A percentile compares a stretch with the other conserved stretches of the same genome.
These are phyloP conservation scores for Seriola quinqueradiata DNA, from an alignment of 2,113 vertebrate species.

Conservation along the genomic window DNA sequence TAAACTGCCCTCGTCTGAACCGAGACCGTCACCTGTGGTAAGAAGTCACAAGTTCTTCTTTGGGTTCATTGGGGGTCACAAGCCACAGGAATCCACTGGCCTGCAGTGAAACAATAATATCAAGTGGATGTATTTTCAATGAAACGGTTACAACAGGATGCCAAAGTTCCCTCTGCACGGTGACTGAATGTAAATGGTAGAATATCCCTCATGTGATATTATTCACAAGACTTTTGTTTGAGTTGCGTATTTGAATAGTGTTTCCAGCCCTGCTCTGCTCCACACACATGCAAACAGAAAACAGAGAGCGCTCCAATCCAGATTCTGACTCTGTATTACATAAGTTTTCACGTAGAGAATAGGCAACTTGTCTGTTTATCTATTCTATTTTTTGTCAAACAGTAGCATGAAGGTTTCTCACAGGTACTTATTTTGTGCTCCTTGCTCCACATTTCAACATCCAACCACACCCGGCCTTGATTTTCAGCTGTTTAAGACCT, in stretches of 20 bases:
- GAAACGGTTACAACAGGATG: background rate
- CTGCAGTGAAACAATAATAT: too few species aligned
- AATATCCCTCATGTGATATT: background rate
- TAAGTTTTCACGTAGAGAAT: background rate
- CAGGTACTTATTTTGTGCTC: slow-evolving; percentile 63
- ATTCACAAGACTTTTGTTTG: slow-evolving; percentile 1
- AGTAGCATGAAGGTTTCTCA: slow-evolving; percentile 29
- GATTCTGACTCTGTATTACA: too few species aligned
- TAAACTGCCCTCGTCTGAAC: background rate
- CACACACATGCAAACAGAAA: background rate
- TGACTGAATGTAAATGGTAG: background rate
- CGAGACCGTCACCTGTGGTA: background rate
- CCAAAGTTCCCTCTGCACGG: background rate
- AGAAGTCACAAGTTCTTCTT: background rate
- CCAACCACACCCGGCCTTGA: slow-evolving; percentile 64
- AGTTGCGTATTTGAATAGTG: background rate
- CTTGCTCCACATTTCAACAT: slow-evolving; percentile 37
- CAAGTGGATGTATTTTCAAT: background rate
- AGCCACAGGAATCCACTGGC: background rate
- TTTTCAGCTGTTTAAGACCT: slow-evolving; percentile 59
- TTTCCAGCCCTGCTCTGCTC: background rate
- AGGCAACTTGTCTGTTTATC: slow-evolving; percentile 26
- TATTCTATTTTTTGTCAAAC: slow-evolving; percentile 13
- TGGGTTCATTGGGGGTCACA: background rate
- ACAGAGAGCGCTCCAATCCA: background rate